These are phyloP conservation scores for Chaetoderma sp. DNA, from an alignment of 2,888 invertebrate species.

Conservation along the genomic window DNA sequence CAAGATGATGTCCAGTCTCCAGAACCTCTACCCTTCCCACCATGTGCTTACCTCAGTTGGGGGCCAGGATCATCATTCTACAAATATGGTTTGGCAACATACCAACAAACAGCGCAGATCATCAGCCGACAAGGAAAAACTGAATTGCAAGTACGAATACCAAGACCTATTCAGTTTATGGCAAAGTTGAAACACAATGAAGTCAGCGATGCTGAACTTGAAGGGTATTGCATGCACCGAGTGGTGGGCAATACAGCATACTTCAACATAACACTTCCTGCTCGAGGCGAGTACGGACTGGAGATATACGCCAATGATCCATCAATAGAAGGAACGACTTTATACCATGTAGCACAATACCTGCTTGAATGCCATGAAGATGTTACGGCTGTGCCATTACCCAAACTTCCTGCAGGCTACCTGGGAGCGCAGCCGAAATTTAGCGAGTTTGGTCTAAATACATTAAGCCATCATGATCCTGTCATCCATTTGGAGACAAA, in stretches of 20 bases:
- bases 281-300: conserved; percentile 65
- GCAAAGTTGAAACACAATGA: conserved; percentile 66
- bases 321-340: conserved; percentile 63
- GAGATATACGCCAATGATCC: conserved; percentile 69
- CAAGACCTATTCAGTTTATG: conserved; percentile 66
- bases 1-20: conserved; percentile 50
- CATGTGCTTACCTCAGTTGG: conserved; percentile 68
- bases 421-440: conserved; percentile 68
- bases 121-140: conserved; percentile 64
- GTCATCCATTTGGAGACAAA: conserved; percentile 64
- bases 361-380: conserved; percentile 65
- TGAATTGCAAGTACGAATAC: conserved; percentile 63
- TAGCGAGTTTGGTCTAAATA: conserved; percentile 60
- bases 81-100: conserved; percentile 62
- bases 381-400: conserved; percentile 60
- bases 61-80: conserved; percentile 64
- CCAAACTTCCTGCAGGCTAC: conserved; percentile 66
- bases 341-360: conserved; percentile 67
- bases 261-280: conserved; percentile 66
- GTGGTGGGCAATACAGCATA: conserved; percentile 66
- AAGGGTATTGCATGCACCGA: conserved; percentile 65
- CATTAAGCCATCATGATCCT: conserved; percentile 63
- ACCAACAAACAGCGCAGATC: conserved; percentile 65
- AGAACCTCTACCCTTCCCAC: conserved; percentile 65
- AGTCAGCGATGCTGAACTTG: conserved; percentile 60